Evolutionary conservation across 1,140 invertebrate species (phyloP), one percentile per base, ranked within the genome.

Genomic region (Drosophila athabasca): DNA sequence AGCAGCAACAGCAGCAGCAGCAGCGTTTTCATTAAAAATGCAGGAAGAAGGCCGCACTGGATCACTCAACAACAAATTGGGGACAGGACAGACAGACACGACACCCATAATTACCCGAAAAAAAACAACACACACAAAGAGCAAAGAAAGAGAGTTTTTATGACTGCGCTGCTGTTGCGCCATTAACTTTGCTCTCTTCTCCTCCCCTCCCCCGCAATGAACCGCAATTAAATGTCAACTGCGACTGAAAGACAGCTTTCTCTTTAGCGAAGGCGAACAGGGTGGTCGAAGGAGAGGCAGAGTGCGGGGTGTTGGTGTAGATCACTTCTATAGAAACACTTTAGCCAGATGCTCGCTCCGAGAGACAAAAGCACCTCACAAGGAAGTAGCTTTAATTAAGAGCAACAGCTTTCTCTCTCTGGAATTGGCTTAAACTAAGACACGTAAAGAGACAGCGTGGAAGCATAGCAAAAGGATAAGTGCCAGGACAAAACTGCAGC

Each of bases 11-110:
- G 39, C 26, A 29, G 26, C 26, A 1, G 5, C 26, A 46, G 29
- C 44, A 69, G 13, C 35, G 57, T 70, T 70, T 69, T 50, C 67
- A 70, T 87, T 73, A 69, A 84, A 76, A 73, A 83, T 79, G 81
- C 76, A 84, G 74, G 54, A 76, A 71, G 79, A 54, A 45, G 50
- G 59, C 61, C 65, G 31, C 62, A 48, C 62, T 58, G 67, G 67
- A 70, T 70, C 67, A 70, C 65, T 70, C 67, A 57, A 53, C 52
- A 66, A 70, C 52, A 66, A 70, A 70, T 70, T 69, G 64, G 65
- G 66, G 29, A 29, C 29, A 7, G 17, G 6, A 26, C 24, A 2
- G 26, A 29, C 26, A 29, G 26, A 65, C 66, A 69, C 17, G 44
- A 45, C 65, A 69, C 35, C 35, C 35, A 69, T 70, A 69, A 70